A percentile compares a stretch with the other conserved stretches of the same genome.
phyloP scores from a whole-genome alignment of 1,140 invertebrate species.

The Sinella curviseta region DNA sequence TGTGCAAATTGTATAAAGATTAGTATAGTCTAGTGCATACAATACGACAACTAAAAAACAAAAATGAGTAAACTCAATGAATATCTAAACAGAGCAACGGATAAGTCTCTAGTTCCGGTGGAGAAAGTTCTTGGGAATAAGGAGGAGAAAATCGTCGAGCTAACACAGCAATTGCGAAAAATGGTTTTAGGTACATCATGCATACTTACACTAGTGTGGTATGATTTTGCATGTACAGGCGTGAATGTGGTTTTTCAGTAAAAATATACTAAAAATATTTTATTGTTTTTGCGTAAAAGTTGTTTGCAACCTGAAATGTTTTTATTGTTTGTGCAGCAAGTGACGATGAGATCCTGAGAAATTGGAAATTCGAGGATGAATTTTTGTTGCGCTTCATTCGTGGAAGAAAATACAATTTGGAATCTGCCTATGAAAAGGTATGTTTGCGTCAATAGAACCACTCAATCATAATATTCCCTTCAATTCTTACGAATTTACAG shows the following conservation, averaged over 20 bases:
- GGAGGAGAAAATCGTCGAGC: neutral
- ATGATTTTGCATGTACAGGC: neutral
- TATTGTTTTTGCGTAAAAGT: no score
- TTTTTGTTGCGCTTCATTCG: conserved; percentile 18
- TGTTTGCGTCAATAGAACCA: neutral
- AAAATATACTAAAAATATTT: no score
- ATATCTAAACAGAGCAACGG: neutral
- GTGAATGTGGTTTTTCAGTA: no score
- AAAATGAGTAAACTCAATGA: neutral
- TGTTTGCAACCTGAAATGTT: no score
- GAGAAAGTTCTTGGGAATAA: neutral
- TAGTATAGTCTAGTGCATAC: no score
- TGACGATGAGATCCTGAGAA: conserved; percentile 4
- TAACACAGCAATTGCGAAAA: neutral
- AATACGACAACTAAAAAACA: no score
- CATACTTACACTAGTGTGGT: no score
- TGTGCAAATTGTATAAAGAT: no score
- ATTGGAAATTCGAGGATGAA: conserved; percentile 10
- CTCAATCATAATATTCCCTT: neutral
- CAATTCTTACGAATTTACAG: neutral
- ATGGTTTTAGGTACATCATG: neutral
- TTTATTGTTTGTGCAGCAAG: neutral
- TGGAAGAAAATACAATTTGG: neutral
- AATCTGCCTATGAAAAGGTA: conserved; percentile 23
- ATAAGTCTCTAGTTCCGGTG: neutral